Conservation (phyloP, 2,113 vertebrate genomes). For the Poeciliopsis occidentalis region DNA sequence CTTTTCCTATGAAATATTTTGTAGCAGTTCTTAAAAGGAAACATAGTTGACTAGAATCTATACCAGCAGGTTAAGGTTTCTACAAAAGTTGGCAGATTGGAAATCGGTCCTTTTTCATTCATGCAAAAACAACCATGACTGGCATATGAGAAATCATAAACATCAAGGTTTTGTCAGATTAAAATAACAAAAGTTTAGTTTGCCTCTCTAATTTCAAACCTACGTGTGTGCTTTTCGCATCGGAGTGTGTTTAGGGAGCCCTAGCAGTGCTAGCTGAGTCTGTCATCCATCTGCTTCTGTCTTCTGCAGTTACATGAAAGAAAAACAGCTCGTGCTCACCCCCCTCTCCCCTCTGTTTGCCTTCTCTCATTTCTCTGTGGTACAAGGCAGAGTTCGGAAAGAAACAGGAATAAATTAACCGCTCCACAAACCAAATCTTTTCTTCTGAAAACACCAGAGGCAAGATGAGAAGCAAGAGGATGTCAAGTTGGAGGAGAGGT, state of each 20-base stretch:
- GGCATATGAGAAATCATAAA: slow-evolving; percentile 14
- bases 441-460: slow-evolving; percentile 15
- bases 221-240: slow-evolving; percentile 7
- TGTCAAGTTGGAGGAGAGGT: slow-evolving; percentile 32
- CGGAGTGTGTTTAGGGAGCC: slow-evolving; percentile 41
- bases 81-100: neutral
- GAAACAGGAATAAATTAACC: slow-evolving; percentile 70
- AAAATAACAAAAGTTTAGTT: slow-evolving; percentile 15
- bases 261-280: slow-evolving; percentile 53
- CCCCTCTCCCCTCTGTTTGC: slow-evolving; percentile 31
- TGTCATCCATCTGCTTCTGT: slow-evolving; percentile 61
- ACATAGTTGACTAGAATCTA: neutral
- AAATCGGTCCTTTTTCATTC: neutral
- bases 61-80: neutral
- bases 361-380: slow-evolving; percentile 44
- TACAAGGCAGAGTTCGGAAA: slow-evolving; percentile 52
- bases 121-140: neutral
- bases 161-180: slow-evolving; percentile 14
- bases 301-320: slow-evolving; percentile 65
- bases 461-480: slow-evolving; percentile 22
- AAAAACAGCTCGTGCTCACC: slow-evolving; percentile 42
- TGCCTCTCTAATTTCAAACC: neutral
- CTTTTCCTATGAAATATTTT: neutral
- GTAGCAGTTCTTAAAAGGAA: neutral
- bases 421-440: slow-evolving; percentile 26